phyloP scores from a whole-genome alignment of 2,113 vertebrate species.

The Scartelaos histophorus region DNA sequence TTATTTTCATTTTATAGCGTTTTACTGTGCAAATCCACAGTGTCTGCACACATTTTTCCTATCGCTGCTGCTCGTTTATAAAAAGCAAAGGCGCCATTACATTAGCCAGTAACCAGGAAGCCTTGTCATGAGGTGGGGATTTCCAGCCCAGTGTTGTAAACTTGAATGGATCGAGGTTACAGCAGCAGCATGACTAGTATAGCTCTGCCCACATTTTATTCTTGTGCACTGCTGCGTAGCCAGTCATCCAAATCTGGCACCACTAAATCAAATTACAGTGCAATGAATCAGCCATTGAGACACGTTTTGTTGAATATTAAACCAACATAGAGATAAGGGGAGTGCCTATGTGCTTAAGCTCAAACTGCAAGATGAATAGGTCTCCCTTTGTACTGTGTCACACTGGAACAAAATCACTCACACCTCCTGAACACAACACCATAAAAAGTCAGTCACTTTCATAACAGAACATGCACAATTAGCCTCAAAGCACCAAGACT shows the following conservation, averaged over 20 bases:
- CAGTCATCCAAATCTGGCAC: slow-evolving; percentile 48
- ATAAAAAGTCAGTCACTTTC: neutral
- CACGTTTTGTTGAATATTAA: slow-evolving; percentile 12
- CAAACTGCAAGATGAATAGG: slow-evolving; percentile 16
- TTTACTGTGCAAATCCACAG: neutral
- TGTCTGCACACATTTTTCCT: neutral
- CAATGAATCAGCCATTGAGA: slow-evolving; percentile 39
- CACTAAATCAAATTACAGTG: slow-evolving; percentile 39
- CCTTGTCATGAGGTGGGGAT: slow-evolving; percentile 73
- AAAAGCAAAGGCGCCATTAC: slow-evolving; percentile 44
- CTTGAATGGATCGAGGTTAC: slow-evolving; percentile 66
- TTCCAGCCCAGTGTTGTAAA: slow-evolving; percentile 70
- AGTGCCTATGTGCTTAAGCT: slow-evolving; percentile 3
- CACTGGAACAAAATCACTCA: neutral
- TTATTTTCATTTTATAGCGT: neutral
- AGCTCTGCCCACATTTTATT: slow-evolving; percentile 60
- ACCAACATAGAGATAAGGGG: slow-evolving; percentile 9
- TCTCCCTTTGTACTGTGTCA: slow-evolving; percentile 13
- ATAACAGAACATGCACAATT: neutral
- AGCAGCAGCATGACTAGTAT: slow-evolving; percentile 49
- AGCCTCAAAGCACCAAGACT: neutral
- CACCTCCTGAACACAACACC: slow-evolving; percentile 21
- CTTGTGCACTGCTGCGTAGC: slow-evolving; percentile 30
- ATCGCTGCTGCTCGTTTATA: neutral
- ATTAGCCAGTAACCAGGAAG: slow-evolving; percentile 64